Evolutionary conservation across 2,797 vertebrate genomes (phyloP).

Genomic region (Phataginus tricuspis): DNA sequence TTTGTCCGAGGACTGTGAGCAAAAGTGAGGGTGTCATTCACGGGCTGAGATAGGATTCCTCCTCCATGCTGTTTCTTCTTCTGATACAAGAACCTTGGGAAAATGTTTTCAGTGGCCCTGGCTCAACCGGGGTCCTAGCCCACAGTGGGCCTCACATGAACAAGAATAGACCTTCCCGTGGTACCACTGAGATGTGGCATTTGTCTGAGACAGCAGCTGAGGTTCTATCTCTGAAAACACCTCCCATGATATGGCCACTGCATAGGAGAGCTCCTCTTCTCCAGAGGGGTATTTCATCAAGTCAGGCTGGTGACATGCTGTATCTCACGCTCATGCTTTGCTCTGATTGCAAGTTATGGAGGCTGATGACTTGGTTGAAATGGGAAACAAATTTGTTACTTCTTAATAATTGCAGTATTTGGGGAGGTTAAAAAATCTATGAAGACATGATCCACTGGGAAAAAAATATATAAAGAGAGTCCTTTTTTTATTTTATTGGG

Average conservation of each 20-base stretch:
- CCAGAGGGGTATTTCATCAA: neutral
- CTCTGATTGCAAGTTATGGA: neutral
- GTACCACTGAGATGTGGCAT: neutral
- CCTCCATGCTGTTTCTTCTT: neutral
- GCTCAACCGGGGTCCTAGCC: neutral
- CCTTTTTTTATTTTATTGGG: neutral
- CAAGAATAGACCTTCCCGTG: neutral
- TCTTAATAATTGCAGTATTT: neutral
- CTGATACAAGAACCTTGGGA: neutral
- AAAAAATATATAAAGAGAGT: neutral
- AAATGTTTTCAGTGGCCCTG: neutral
- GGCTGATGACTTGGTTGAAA: neutral
- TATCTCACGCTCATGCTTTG: neutral
- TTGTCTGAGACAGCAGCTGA: neutral
- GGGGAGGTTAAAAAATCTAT: neutral
- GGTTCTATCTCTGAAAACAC: neutral
- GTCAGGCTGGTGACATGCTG: neutral
- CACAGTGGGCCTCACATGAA: neutral
- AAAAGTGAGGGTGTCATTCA: neutral
- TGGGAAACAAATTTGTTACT: neutral
- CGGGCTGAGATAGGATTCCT: neutral
- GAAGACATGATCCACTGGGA: neutral
- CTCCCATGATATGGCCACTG: neutral
- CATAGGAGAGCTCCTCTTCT: neutral
- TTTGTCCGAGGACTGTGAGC: neutral